Base-by-base conservation (phyloP, 2,888 invertebrate species). In the Mimumesa dahlbomi region DNA sequence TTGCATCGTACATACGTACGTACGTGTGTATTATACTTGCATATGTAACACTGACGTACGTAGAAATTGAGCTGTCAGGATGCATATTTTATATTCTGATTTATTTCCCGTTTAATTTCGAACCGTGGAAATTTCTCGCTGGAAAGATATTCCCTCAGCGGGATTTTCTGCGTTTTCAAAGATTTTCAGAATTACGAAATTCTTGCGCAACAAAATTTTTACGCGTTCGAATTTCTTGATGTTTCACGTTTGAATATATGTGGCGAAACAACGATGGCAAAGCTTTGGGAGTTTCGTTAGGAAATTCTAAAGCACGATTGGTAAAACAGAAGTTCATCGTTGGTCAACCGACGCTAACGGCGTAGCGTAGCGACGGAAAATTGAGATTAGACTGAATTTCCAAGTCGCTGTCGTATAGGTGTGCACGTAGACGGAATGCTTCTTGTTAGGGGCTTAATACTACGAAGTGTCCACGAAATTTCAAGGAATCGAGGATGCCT, bases 401-500 rank as follows among this genome's bases (percentile, higher is more conserved):
- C 11, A n/a, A 16, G 18, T 7, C 1, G 36, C 13, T 9, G 7
- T 13, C 25, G 21, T 18, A 43, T 40, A 7, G 2, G 38, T 14
- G 43, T 50, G 18, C 40, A 49, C 43, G 48, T 29, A 22, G 16
- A 13, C 54, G 11, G 14, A 2, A 16, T 14, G 57, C 13, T 68
- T 68, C 69, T 70, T 52, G 70, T 56, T 61, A 45, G 52, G 21
- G 7, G 48, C 58, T 36, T 42, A 40, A 14, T 52, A 48, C 58
- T 56, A 22, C 18, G 13, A 18, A 61, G 42, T 69, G 69, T 70
- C 61, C 61, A 40, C 36, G 62, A 45, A 77, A 73, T 73, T 77
- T 61, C 77, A 53, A 57, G 62, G 67, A 73, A 67, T 73, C 77
- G 68, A 14, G 58, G 54, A 61, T 56, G 58, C 66, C 40, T 18